Evolutionary conservation across 2,888 invertebrate genomes (phyloP), one percentile per base, ranked within the genome.

Genomic region (Criorhina ranunculi): DNA sequence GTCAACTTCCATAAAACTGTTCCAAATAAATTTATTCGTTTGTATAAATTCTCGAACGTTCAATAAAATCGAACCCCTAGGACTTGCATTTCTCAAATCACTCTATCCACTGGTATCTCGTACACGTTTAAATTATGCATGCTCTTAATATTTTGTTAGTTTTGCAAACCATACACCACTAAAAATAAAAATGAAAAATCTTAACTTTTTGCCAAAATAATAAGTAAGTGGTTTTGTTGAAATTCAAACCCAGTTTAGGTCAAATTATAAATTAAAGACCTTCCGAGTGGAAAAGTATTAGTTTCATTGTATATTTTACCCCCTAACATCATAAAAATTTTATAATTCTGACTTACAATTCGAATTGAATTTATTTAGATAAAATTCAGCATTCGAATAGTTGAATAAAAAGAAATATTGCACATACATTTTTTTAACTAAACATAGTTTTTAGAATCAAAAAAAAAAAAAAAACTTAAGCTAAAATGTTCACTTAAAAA

Each of bases 261-360:
- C 31, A 55, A 42, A 19, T 6, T 29, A 37, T 8, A 3, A 8
- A 12, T 60, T 11, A 42, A 15, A 31, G n/a, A 55, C 8, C 1
- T 70, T 37, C 62, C 62, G 62, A 53, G 69, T 55, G 46, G 69
- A 62, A 15, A 31, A 69, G 55, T 62, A 70, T 62, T 44, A 55
- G 12, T 60, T 55, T 11, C 6, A 8, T n/a, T 24, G 24, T 49
- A n/a, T n/a, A n/a, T n/a, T n/a, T 29, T 33, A 29, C 35, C 15
- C 15, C 49, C 3, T 6, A 29, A 57, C 17, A 29, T 12, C 33
- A 2, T 11, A 55, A 12, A 15, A n/a, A 37, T 40, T 40, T 7
- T 59, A 12, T n/a, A 53, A 19, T 1, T 64, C 0, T 69, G 4
- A 35, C 44, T 35, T 15, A 53, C 6, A 8, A 37, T 60, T 70